A percentile compares a stretch with the other conserved stretches of the same genome.
phyloP scores from a whole-genome alignment of 2,797 vertebrate genomes.

The Microchirus variegatus region DNA sequence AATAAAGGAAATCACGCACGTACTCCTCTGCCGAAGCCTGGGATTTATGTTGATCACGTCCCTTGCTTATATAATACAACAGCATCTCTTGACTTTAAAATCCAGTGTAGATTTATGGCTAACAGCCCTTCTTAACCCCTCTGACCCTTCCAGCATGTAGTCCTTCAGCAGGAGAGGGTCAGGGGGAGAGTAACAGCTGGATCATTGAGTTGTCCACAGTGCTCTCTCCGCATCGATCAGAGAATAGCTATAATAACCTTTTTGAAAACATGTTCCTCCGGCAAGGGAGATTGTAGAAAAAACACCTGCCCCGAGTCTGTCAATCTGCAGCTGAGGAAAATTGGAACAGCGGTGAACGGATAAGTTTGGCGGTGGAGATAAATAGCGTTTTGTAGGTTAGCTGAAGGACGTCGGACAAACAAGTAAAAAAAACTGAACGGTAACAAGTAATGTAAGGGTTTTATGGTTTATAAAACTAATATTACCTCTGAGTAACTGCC shows the following conservation, averaged over 20 bases:
- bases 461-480: too few species aligned
- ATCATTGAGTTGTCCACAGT: constrained; percentile 47
- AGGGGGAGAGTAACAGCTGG: constrained; percentile 25
- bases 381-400: too few species aligned
- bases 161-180: constrained; percentile 13
- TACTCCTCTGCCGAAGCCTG: constrained; percentile 7
- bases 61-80: constrained; percentile 44
- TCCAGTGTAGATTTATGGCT: constrained; percentile 53
- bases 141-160: constrained; percentile 31
- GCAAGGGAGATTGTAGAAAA: constrained; percentile 19
- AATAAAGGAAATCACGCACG: constrained; percentile 25
- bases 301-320: constrained; percentile 38
- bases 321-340: constrained; percentile 7
- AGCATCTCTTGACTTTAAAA: constrained; percentile 54
- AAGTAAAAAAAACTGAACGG: too few species aligned
- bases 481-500: too few species aligned
- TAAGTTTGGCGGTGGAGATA: too few species aligned
- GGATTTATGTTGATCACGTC: constrained; percentile 52
- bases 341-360: too few species aligned
- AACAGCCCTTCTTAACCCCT: constrained; percentile 53
- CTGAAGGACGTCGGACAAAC: too few species aligned
- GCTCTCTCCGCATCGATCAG: constrained; percentile 58
- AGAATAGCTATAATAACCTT: constrained; percentile 55
- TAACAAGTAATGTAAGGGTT: too few species aligned
- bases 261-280: constrained; percentile 38